These are phyloP conservation scores for Digitonthophagus gazella DNA, from an alignment of 2,888 invertebrate species.

Conservation along the genomic window DNA sequence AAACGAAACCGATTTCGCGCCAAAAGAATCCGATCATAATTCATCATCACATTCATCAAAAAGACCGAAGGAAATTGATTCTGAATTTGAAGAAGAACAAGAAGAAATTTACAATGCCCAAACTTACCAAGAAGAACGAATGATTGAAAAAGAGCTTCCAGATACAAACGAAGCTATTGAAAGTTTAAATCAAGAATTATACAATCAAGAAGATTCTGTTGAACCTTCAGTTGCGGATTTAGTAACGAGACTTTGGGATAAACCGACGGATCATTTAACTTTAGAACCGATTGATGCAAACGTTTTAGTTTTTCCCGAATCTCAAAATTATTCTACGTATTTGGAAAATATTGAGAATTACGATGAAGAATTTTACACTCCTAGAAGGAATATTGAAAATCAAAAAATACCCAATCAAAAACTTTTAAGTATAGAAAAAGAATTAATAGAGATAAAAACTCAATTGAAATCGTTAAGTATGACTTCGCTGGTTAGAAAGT, in stretches of 20 bases:
- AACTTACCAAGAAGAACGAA: not conserved
- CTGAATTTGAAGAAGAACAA: not conserved
- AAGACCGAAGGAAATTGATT: slow-evolving; percentile 1
- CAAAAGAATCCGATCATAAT: not conserved
- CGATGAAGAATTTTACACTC: not conserved
- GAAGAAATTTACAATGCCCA: not conserved
- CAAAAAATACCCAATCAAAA: not conserved
- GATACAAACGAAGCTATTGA: not conserved
- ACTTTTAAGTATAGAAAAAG: not conserved
- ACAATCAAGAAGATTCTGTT: not conserved
- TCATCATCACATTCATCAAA: not conserved
- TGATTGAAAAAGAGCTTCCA: too few relatives aligned
- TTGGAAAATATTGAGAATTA: not conserved
- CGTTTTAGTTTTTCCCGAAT: slow-evolving; percentile 1
- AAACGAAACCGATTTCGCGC: too few relatives aligned
- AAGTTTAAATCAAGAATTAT: slow-evolving; percentile 3
- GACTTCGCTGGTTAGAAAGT: not conserved
- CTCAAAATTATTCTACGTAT: not conserved
- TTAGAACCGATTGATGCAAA: not conserved
- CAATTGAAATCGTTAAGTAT: not conserved
- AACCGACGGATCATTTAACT: not conserved
- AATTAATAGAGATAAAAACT: not conserved
- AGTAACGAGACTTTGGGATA: not conserved
- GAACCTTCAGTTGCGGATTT: slow-evolving; percentile 3
- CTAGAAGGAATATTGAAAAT: not conserved